Conservation (phyloP, 2,797 vertebrate genomes). For the Channa striata region DNA sequence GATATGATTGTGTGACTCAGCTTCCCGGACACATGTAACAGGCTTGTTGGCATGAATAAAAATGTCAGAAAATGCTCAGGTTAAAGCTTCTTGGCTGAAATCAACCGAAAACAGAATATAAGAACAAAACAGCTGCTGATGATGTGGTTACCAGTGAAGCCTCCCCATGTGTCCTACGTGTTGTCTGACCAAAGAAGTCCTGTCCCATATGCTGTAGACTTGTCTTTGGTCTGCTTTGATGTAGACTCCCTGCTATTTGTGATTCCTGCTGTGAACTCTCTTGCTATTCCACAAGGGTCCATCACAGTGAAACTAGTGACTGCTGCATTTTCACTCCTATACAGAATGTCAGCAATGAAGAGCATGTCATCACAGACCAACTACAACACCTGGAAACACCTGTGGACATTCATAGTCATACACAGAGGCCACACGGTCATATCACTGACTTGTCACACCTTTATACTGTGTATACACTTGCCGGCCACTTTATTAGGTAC, state of each 20-base stretch:
- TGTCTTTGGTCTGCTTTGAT: slow-evolving; percentile 48
- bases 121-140: slow-evolving; percentile 14
- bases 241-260: slow-evolving; percentile 52
- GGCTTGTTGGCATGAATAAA: slow-evolving; percentile 38
- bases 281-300: slow-evolving; percentile 40
- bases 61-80: slow-evolving; percentile 39
- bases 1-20: slow-evolving; percentile 55
- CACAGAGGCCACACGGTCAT: slow-evolving; percentile 1
- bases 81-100: slow-evolving; percentile 33
- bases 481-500: no score
- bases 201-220: slow-evolving; percentile 14
- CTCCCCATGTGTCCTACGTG: slow-evolving; percentile 46
- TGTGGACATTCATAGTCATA: slow-evolving; percentile 11
- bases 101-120: slow-evolving; percentile 41
- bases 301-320: slow-evolving; percentile 19
- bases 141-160: slow-evolving; percentile 21
- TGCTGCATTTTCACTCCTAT: slow-evolving; percentile 30
- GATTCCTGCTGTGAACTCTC: slow-evolving; percentile 60
- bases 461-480: not conserved
- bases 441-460: slow-evolving; percentile 12
- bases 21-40: slow-evolving; percentile 33
- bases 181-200: slow-evolving; percentile 15
- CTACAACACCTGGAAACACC: slow-evolving; percentile 11
- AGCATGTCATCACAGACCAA: not conserved
- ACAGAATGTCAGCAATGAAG: slow-evolving; percentile 9